phyloP scores from a whole-genome alignment of 2,888 invertebrate species.

The Tigriopus californicus region DNA sequence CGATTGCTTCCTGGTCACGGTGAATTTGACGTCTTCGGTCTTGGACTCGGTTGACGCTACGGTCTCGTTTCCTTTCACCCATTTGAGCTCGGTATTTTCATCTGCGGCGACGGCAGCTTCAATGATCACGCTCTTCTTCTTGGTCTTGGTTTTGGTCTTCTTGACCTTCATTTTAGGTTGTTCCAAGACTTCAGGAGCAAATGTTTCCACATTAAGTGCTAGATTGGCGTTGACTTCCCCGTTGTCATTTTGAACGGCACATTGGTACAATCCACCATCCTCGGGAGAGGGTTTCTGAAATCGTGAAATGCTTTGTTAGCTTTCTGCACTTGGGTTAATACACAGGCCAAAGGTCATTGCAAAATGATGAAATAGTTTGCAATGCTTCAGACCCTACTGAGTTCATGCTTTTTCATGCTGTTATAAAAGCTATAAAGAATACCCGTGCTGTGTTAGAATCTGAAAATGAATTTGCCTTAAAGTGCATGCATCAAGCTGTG shows the following conservation, averaged over 20 bases:
- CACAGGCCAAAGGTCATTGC: no score
- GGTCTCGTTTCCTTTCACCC: constrained; percentile 1
- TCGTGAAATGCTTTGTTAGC: neutral
- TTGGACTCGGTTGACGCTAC: neutral
- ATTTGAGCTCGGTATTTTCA: constrained; percentile 2
- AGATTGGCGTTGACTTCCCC: constrained; percentile 94
- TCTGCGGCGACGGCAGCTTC: constrained; percentile 14
- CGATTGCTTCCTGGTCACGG: constrained; percentile 38
- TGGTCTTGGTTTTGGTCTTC: constrained; percentile 22
- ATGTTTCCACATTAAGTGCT: constrained; percentile 82
- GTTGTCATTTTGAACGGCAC: constrained; percentile 84
- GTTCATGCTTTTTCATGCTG: no score
- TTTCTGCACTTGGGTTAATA: no score
- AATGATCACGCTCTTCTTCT: constrained; percentile 9
- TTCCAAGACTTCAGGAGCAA: constrained; percentile 39
- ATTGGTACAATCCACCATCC: constrained; percentile 94
- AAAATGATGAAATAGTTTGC: no score
- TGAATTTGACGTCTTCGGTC: neutral
- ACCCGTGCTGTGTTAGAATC: no score
- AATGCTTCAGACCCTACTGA: no score
- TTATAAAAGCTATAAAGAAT: no score
- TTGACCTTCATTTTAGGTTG: constrained; percentile 58
- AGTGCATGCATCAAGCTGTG: no score
- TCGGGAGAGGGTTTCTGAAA: constrained; percentile 72
- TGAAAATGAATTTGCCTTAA: no score